Percentiles rank a stretch among this genome's conserved stretches.
phyloP scores from a whole-genome alignment of 2,797 vertebrate species.

The Lepilemur ruficaudatus region DNA sequence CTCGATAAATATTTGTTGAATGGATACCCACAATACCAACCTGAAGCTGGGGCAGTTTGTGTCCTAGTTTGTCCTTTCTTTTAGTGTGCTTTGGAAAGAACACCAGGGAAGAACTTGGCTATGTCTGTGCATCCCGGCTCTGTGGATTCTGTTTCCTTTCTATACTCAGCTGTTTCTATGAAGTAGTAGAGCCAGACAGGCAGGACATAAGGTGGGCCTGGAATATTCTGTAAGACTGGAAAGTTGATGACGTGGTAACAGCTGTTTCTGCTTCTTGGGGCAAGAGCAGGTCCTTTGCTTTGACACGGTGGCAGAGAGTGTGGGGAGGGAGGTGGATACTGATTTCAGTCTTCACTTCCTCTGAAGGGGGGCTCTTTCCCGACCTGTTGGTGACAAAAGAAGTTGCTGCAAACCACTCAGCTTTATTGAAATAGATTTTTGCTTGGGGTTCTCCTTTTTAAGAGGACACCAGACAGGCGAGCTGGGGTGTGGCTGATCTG shows the following conservation, averaged over 20 bases:
- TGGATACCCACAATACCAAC: background rate
- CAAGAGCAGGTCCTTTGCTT: background rate
- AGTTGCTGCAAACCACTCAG: background rate
- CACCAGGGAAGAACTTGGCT: background rate
- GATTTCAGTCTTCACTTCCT: background rate
- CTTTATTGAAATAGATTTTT: background rate
- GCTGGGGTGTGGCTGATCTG: background rate
- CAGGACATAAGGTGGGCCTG: background rate
- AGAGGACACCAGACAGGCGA: background rate
- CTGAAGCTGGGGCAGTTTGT: background rate
- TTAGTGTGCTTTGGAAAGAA: background rate
- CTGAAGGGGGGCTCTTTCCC: background rate
- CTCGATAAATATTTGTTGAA: background rate
- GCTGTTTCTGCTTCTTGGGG: background rate
- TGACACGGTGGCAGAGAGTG: background rate
- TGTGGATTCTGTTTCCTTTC: background rate
- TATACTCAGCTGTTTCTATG: background rate
- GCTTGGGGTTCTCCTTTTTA: background rate
- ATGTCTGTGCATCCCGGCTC: background rate
- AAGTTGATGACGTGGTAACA: background rate
- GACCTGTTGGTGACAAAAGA: background rate
- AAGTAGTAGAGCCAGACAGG: background rate
- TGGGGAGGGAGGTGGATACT: no score
- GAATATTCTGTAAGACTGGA: background rate
- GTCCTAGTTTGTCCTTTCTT: background rate